These are phyloP conservation scores for Patiria pectinifera DNA, from an alignment of 53 echinoderm and acorn worm species.

Conservation along the genomic window DNA sequence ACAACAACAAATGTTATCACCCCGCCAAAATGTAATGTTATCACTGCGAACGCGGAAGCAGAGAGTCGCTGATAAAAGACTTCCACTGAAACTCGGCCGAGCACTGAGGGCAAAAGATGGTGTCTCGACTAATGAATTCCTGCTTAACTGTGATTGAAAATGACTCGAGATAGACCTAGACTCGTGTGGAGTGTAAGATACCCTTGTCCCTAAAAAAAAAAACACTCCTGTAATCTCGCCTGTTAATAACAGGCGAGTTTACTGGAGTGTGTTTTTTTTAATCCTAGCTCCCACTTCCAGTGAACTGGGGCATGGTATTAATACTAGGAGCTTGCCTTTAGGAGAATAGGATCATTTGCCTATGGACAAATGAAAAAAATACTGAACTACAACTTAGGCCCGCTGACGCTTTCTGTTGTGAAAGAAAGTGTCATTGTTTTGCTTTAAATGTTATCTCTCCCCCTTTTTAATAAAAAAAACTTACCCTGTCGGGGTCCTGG, in stretches of 20 bases:
- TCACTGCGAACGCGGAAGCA: background rate
- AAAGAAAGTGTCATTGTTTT: too few relatives aligned
- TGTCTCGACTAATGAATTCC: background rate
- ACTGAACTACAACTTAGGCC: too few relatives aligned
- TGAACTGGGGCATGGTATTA: too few relatives aligned
- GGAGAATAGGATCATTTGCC: too few relatives aligned
- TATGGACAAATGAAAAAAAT: too few relatives aligned
- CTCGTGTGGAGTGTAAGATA: too few relatives aligned
- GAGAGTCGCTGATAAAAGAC: background rate
- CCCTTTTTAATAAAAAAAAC: background rate
- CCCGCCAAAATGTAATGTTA: background rate
- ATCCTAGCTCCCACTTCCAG: too few relatives aligned
- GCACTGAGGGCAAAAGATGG: background rate
- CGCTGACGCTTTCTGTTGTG: too few relatives aligned
- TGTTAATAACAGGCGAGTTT: too few relatives aligned
- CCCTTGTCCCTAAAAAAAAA: too few relatives aligned
- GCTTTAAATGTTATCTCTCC: background rate
- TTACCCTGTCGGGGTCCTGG: slow-evolving; percentile 29
- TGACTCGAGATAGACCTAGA: background rate
- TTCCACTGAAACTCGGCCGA: background rate
- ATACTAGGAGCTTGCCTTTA: background rate
- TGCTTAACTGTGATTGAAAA: background rate
- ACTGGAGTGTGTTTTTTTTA: too few relatives aligned
- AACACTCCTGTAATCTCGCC: too few relatives aligned
- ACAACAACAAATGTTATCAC: background rate